phyloP scores from a whole-genome alignment of 2,113 vertebrate genomes.

The Lophura nycthemera region DNA sequence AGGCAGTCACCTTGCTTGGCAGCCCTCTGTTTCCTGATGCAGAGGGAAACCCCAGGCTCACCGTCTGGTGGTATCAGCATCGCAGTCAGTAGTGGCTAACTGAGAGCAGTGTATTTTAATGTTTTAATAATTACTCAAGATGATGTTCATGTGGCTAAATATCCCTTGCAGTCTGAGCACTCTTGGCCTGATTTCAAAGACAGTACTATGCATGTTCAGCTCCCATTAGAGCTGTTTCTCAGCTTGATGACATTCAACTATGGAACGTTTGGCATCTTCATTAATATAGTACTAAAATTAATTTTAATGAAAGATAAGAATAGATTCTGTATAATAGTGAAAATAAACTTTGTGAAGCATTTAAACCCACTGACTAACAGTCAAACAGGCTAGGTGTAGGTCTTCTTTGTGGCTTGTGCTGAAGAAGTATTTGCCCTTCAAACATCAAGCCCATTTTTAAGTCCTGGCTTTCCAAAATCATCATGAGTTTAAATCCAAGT shows the following conservation, averaged over 20 bases:
- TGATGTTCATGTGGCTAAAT: not conserved
- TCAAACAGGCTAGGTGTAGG: not conserved
- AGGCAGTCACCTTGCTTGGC: not conserved
- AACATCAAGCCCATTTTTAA: not conserved
- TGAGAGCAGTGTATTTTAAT: not conserved
- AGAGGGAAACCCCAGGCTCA: not conserved
- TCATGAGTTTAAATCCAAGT: not conserved
- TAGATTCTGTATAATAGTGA: not conserved
- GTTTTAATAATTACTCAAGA: not conserved
- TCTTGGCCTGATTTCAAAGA: not conserved
- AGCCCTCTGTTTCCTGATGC: not conserved
- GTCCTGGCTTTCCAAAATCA: not conserved
- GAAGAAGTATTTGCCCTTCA: not conserved
- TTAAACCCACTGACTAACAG: not conserved
- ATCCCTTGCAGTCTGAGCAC: not conserved
- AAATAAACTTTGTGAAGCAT: not conserved
- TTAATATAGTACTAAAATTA: not conserved
- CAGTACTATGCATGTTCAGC: not conserved
- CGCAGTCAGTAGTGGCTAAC: not conserved
- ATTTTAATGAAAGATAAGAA: not conserved
- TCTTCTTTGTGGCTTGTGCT: not conserved
- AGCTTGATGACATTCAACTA: not conserved
- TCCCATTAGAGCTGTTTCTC: not conserved
- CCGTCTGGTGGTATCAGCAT: not conserved
- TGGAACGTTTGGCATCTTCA: not conserved